A percentile compares a stretch with the other conserved stretches of the same genome.
phyloP scores from a whole-genome alignment of 2,113 vertebrate genomes.

The Pedetes capensis region DNA sequence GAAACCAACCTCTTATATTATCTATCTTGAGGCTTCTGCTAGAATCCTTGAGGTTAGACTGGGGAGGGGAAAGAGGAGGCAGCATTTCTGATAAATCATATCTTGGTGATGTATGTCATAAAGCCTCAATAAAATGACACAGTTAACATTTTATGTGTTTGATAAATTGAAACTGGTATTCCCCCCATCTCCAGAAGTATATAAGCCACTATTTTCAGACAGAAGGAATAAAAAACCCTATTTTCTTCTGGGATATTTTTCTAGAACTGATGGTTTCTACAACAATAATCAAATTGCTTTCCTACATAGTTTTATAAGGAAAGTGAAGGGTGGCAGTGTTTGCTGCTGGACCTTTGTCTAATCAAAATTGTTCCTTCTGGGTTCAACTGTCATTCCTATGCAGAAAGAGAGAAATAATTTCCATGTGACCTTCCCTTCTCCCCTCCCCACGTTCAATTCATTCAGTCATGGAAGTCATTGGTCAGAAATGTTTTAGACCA shows the following conservation, averaged over 20 bases:
- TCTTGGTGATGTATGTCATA: slow-evolving; percentile 64
- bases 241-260: slow-evolving; percentile 73
- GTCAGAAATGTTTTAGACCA: slow-evolving; percentile 9
- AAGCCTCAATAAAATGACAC: slow-evolving; percentile 71
- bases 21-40: slow-evolving; percentile 21
- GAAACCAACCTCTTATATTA: slow-evolving; percentile 19
- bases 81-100: slow-evolving; percentile 67
- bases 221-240: slow-evolving; percentile 53
- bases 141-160: slow-evolving; percentile 77
- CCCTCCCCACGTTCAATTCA: neutral
- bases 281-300: slow-evolving; percentile 74
- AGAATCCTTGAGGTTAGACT: slow-evolving; percentile 29
- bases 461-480: neutral
- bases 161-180: slow-evolving; percentile 74
- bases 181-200: slow-evolving; percentile 67
- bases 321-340: slow-evolving; percentile 37
- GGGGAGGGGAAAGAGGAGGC: slow-evolving; percentile 25
- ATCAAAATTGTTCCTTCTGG: slow-evolving; percentile 50
- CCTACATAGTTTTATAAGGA: slow-evolving; percentile 63
- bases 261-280: slow-evolving; percentile 70
- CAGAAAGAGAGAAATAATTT: slow-evolving; percentile 11
- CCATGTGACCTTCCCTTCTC: neutral
- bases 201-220: slow-evolving; percentile 70
- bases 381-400: slow-evolving; percentile 33
- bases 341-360: slow-evolving; percentile 56